Evolutionary conservation across 1,140 invertebrate genomes (phyloP), one percentile per base, ranked within the genome.

Genomic region (Aphidius ervi): DNA sequence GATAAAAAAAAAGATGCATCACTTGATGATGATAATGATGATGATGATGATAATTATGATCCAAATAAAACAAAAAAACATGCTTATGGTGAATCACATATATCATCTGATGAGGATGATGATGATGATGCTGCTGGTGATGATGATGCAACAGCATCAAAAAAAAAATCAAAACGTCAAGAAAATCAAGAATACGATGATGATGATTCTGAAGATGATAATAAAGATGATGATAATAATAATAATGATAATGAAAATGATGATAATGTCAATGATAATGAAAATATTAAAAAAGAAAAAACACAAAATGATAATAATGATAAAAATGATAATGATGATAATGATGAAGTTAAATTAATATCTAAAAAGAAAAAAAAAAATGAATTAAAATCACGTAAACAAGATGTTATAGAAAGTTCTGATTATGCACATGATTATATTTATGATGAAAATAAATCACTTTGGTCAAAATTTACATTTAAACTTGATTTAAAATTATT

Each of bases 101-200:
- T 82, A 52, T 85, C 83, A 16, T 86, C 86, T 1, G 86, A 86
- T 56, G 87, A 87, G 42, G 87, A 87, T 43, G 79, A 81, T 16
- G 87, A 87, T 42, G 87, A 87, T 43, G 78, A 81, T 16, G 70
- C 74, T 42, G 78, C 63, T 9, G 79, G 84, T 37, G 84, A 86
- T 49, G 84, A 82, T 40, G 85, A 85, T 67, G 83, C 84, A 0
- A 87, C 85, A 16, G 79, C 81, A 37, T 75, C 77, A 6, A 86
- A 84, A 68, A 79, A 77, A 2, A 82, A 78, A 64, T 77, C 75
- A 47, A 82, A 85, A 63, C 85, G 85, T 62, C 77, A 84, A 46
- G 84, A 87, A 64, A 84, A 86, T 57, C 85, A 86, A 47, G 92
- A 92, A 46, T 89, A 91, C 69, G 90, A 94, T 65, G 92, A 94